phyloP scores from a whole-genome alignment of 2,797 vertebrate genomes.

The Syngnathus rostellatus region DNA sequence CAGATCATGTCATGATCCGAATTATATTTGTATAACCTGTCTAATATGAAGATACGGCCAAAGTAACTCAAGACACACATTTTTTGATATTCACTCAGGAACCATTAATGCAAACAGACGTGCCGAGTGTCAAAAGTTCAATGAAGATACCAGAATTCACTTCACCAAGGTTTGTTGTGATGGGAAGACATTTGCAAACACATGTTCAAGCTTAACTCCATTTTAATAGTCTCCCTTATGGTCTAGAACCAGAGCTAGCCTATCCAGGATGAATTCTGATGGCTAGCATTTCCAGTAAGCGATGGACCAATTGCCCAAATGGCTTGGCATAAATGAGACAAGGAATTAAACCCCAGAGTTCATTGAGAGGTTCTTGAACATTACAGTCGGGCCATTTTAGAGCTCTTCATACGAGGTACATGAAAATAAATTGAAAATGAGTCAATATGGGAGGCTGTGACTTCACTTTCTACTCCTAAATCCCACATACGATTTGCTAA shows the following conservation, averaged over 20 bases:
- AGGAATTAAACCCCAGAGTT: conserved; percentile 22
- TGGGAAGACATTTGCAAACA: conserved; percentile 7
- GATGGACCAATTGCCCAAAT: conserved; percentile 18
- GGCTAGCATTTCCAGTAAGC: conserved; percentile 32
- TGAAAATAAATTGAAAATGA: conserved; percentile 37
- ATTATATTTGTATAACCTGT: not conserved
- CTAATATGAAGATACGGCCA: too few species aligned
- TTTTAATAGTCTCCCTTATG: conserved; percentile 12
- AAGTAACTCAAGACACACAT: not conserved
- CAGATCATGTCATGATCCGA: not conserved
- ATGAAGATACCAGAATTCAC: not conserved
- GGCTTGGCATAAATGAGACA: conserved; percentile 23
- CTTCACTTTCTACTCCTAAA: conserved; percentile 27
- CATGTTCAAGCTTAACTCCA: not conserved
- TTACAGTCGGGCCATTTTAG: not conserved
- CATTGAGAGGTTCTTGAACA: conserved; percentile 14
- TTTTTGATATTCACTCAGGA: not conserved
- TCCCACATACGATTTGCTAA: conserved; percentile 16
- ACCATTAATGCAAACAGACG: not conserved
- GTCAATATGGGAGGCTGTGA: conserved; percentile 37
- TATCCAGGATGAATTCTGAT: conserved; percentile 21
- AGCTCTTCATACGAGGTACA: conserved; percentile 27
- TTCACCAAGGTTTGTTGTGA: not conserved
- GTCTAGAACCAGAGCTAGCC: conserved; percentile 13
- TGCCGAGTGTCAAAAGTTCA: not conserved